Base-by-base conservation (phyloP, 2,113 vertebrate genomes). In the Azemiops feae region DNA sequence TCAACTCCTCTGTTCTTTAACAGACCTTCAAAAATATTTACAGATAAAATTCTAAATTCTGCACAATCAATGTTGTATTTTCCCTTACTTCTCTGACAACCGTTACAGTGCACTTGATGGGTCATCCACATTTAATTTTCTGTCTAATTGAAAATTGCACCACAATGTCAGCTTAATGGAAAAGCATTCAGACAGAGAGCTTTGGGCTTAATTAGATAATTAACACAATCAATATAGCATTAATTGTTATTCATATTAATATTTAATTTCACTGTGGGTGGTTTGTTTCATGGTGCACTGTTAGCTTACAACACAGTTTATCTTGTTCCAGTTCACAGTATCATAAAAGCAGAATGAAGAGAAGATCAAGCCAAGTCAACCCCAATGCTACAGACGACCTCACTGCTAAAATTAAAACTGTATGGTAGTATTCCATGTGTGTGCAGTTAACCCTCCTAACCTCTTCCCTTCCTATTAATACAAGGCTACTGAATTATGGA, bases 191-290 rank as follows among this genome's bases (percentile, higher is more conserved):
- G 57, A 93, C n/a, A 45, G 81, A 53, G 88, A 89, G 69, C 54
- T 87, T 89, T 89, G 55, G 87, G 55, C 91, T 92, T 94, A 94
- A 92, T 94, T 92, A 92, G 91, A 52, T 87, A 91, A 93, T 94
- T 89, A 95, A 85, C 12, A 45, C 34, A 91, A 81, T 89, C 58
- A 88, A 92, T 93, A 91, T 88, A 92, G 93, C 50, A 92, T 87
- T 58, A 53, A 69, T 90, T 92, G 57, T 89, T 92, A 53, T 43
- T 90, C 74, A 87, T 87, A 94, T 90, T 92, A 92, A 94, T 90
- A 92, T 92, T 90, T 92, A 86, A 93, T 92, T 87, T 87, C 69
- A 94, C 57, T 92, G 30, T 90, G 50, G 57, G 30, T 90, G 27
- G 81, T 0, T 64, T 87, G 27, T 93, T 93, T 92, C 53, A 94